Percentiles rank a stretch among this genome's conserved stretches.
These are phyloP conservation scores for Bufo bufo DNA, from an alignment of 2,113 vertebrate genomes.

Conservation along the genomic window DNA sequence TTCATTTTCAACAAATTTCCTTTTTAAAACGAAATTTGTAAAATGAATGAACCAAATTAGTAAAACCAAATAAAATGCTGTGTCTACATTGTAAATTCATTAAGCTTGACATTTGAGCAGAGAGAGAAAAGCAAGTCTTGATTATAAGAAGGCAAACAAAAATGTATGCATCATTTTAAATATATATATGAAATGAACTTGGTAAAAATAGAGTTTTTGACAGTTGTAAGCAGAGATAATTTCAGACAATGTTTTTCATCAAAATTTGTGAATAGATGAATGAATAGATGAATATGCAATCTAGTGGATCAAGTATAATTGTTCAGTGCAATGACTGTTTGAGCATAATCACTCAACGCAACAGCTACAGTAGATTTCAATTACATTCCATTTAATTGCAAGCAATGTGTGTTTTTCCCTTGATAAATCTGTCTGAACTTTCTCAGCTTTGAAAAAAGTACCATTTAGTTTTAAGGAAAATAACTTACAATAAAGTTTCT, in stretches of 20 bases:
- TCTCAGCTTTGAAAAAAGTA: constrained; percentile 14
- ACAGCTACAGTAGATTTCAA: constrained; percentile 48
- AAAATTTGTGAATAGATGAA: constrained; percentile 47
- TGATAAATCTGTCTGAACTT: constrained; percentile 26
- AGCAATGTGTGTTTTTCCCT: constrained; percentile 30
- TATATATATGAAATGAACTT: constrained; percentile 22
- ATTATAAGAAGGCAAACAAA: constrained; percentile 18
- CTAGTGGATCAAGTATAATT: constrained; percentile 51
- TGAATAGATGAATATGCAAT: constrained; percentile 55
- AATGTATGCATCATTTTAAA: constrained; percentile 21
- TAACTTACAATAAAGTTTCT: constrained; percentile 15
- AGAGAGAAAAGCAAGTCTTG: constrained; percentile 17
- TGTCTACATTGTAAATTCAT: not conserved
- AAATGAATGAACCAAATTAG: not conserved
- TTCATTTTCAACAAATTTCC: not conserved
- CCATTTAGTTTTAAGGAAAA: not conserved
- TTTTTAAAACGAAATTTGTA: not conserved
- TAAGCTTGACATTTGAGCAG: not conserved
- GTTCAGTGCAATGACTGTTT: constrained; percentile 42
- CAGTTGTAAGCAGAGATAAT: constrained; percentile 35
- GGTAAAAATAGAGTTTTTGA: constrained; percentile 30
- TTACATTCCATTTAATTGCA: constrained; percentile 49
- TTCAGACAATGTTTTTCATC: constrained; percentile 53
- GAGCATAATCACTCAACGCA: constrained; percentile 48
- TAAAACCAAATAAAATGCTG: not conserved